phyloP scores from a whole-genome alignment of 2,797 vertebrate species.

The Tiaroga cobitis region DNA sequence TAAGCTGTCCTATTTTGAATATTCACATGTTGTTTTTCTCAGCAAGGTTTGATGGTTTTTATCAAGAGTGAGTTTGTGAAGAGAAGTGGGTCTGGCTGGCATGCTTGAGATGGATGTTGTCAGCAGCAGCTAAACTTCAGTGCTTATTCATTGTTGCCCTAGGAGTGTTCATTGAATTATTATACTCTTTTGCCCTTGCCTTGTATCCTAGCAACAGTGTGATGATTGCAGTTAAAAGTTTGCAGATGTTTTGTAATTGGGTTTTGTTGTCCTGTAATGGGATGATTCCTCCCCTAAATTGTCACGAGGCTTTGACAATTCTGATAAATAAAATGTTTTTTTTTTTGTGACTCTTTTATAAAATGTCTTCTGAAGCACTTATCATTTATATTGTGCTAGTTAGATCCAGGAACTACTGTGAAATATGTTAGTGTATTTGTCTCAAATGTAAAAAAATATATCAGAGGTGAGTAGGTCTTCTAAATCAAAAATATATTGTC shows the following conservation, averaged over 20 bases:
- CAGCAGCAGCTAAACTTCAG: constrained; percentile 27
- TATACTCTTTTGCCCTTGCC: constrained; percentile 54
- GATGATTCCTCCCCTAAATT: constrained; percentile 69
- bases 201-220: constrained; percentile 74
- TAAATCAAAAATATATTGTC: neutral
- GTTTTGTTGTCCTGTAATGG: constrained; percentile 61
- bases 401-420: neutral
- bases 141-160: constrained; percentile 31
- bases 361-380: neutral
- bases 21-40: neutral
- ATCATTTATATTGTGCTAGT: neutral
- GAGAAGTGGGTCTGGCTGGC: neutral
- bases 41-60: constrained; percentile 14
- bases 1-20: neutral
- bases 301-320: constrained; percentile 51
- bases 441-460: neutral
- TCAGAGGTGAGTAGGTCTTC: neutral
- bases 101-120: neutral
- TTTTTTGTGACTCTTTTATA: neutral
- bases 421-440: neutral
- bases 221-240: constrained; percentile 66
- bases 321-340: constrained; percentile 60
- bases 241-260: constrained; percentile 66
- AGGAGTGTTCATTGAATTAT: constrained; percentile 61
- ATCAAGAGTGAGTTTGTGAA: constrained; percentile 8